A percentile compares a stretch with the other conserved stretches of the same genome.
Evolutionary conservation across 92 coral and sea anemone species (phyloP).

Genomic region (Epizoanthus illoricatus): DNA sequence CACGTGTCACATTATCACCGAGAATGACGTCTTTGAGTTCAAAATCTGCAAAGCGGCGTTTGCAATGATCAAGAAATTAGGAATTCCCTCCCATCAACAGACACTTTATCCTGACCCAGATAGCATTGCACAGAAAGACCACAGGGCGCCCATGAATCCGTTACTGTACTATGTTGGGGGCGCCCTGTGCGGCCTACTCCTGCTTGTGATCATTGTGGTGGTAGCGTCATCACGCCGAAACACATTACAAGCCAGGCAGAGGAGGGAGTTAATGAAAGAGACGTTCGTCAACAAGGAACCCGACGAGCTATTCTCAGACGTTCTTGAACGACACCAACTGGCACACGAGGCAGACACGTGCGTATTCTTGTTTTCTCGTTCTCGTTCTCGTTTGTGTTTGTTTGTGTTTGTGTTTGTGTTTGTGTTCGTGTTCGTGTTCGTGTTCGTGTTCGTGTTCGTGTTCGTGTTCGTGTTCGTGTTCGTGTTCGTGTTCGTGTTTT

Average conservation of each 20-base stretch:
- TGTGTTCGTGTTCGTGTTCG: not conserved
- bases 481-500: not conserved
- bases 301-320: conserved; percentile 20
- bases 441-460: not conserved
- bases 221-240: conserved; percentile 2
- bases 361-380: not conserved
- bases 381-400: not conserved
- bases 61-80: not conserved
- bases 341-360: conserved; percentile 13
- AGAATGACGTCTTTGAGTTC: not conserved
- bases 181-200: conserved; percentile 10
- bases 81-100: conserved; percentile 23
- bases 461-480: not conserved
- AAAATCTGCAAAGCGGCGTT: conserved; percentile 20
- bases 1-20: not conserved
- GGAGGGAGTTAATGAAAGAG: conserved; percentile 1
- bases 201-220: not conserved
- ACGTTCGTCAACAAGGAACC: not conserved
- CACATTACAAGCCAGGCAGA: conserved; percentile 1
- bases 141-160: not conserved
- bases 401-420: not conserved
- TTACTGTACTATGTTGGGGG: conserved; percentile 22
- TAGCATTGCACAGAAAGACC: not conserved
- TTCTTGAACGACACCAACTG: conserved; percentile 31
- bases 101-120: not conserved